Conservation (phyloP, 2,113 vertebrate genomes). For the Geothlypis trichas region DNA sequence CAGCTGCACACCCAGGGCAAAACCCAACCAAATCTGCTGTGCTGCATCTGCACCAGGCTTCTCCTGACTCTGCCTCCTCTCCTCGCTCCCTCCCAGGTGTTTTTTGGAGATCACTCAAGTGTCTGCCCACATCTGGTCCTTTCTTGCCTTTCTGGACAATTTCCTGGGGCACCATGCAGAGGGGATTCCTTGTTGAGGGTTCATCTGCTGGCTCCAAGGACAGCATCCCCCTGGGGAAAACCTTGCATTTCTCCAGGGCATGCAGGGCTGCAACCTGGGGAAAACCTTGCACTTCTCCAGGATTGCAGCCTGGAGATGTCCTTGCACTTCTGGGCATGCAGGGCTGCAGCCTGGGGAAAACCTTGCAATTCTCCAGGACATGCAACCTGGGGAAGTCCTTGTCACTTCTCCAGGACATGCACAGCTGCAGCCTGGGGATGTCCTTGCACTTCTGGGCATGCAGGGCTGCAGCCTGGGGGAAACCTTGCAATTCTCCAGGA, state of each 20-base stretch:
- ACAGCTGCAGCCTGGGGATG: background rate
- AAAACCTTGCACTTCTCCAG: background rate
- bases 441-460: too few relatives aligned
- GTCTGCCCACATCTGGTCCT: background rate
- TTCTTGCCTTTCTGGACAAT: background rate
- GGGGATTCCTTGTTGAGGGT: accelerated
- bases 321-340: background rate
- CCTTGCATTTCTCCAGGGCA: background rate
- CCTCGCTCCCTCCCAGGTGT: background rate
- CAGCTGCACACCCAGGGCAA: background rate
- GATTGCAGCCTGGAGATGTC: too few relatives aligned
- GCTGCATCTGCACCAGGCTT: background rate
- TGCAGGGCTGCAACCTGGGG: background rate
- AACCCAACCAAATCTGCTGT: background rate
- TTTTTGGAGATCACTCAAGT: background rate
- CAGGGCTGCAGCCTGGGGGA: background rate
- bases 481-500: background rate
- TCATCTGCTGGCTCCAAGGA: background rate
- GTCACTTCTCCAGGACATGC: background rate
- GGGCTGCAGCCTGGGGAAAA: background rate
- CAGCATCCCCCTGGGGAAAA: background rate
- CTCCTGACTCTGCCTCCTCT: background rate
- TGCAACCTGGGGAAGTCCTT: too few relatives aligned
- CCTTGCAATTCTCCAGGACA: background rate
- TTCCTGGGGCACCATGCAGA: background rate